These are phyloP conservation scores for Galeruca laticollis DNA, from an alignment of 2,888 invertebrate species.

Conservation along the genomic window DNA sequence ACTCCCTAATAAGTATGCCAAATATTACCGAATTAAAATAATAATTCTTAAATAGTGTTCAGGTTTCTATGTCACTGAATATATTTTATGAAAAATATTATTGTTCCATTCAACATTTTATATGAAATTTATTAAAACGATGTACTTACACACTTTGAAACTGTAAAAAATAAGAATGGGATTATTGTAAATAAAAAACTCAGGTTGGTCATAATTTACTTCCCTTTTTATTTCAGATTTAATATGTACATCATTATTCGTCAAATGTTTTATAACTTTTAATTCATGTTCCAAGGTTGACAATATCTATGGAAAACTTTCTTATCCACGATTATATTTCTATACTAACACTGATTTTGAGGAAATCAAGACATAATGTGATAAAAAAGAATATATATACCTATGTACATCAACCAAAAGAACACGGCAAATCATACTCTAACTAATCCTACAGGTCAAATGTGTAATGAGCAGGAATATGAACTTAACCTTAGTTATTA, in stretches of 20 bases:
- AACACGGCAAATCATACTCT: constrained; percentile 35
- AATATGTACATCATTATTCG: constrained; percentile 36
- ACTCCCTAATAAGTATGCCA: too few relatives aligned
- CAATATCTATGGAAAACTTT: constrained; percentile 26
- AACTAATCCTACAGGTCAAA: constrained; percentile 38
- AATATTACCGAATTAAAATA: too few relatives aligned
- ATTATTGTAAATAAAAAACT: background rate
- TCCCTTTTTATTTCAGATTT: constrained; percentile 30
- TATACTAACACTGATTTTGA: constrained; percentile 32
- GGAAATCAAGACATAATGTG: constrained; percentile 17
- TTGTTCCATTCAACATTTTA: too few relatives aligned
- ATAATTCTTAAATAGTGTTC: too few relatives aligned
- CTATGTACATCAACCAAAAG: constrained; percentile 43
- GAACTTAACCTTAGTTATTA: constrained; percentile 20
- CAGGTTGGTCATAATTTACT: constrained; percentile 28
- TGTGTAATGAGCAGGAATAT: constrained; percentile 39
- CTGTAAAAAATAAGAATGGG: background rate
- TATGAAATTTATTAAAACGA: too few relatives aligned
- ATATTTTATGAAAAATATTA: too few relatives aligned
- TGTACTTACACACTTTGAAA: too few relatives aligned
- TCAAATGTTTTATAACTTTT: constrained; percentile 20
- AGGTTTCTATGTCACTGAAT: too few relatives aligned
- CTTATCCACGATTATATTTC: constrained; percentile 24
- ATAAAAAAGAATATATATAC: constrained; percentile 36
- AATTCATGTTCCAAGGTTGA: constrained; percentile 26